Base-by-base conservation (phyloP, 2,113 vertebrate species). In the Lonchura striata region DNA sequence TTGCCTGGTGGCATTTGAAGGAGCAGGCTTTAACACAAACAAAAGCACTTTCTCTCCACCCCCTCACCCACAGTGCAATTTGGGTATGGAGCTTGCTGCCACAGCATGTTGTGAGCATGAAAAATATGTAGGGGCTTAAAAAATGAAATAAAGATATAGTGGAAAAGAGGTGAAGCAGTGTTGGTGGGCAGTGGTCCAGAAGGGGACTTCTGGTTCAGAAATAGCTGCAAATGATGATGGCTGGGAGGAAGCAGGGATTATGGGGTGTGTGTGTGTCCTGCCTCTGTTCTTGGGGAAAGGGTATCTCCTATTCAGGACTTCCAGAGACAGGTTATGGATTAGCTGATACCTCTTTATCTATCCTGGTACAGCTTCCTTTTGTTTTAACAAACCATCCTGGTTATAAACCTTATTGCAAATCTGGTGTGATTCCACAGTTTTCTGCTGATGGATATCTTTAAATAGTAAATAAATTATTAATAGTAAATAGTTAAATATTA, bases 21-120 rank as follows among this genome's bases (percentile, higher is more conserved):
- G 46, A 79, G 5, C 5, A 53, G n/a, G 41, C 18, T 87, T 89
- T 71, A 81, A 54, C n/a, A 44, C 16, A 68, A 82, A 52, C 30
- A 64, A 54, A 84, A 82, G 9, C 41, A 47, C 27, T 81, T 76
- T 72, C 46, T 53, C 20, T 81, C 44, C 35, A 59, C 25, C 18
- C n/a, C 8, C 44, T 84, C 14, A 3, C 37, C 61, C 56, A 24
- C 2, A 2, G 50, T 20, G 27, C 42, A 35, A 0, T 59, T 74
- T 50, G 65, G 25, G n/a, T 63, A 5, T 20, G 69, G 47, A 76
- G 27, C 41, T 82, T 71, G 33, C 59, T 72, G 63, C 53, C 2
- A 0, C 1, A 0, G 16, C 50, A 4, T 19, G 13, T 68, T 75
- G 39, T 18, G 27, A 64, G 33, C 30, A 5, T 50, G 47, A 66